Evolutionary conservation across 2,888 invertebrate species (phyloP), one percentile per base, ranked within the genome.

Genomic region (Mesoligia furuncula): DNA sequence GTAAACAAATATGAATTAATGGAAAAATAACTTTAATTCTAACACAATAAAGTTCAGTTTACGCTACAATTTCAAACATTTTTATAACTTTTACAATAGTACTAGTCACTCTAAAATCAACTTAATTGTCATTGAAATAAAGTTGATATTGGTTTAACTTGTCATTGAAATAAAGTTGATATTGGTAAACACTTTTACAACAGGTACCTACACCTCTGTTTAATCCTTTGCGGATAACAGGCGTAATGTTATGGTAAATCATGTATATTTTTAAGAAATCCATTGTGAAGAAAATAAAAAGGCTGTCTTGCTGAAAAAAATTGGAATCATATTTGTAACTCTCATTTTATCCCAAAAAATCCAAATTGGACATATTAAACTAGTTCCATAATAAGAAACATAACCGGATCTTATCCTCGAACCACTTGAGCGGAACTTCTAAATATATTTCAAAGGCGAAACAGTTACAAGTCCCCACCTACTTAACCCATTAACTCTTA

Each of bases 361-460:
- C n/a, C 8, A n/a, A n/a, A n/a, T n/a, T n/a, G n/a, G n/a, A n/a
- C n/a, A 64, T 1, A 57, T 57, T 20, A n/a, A 31, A 57, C 36
- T 31, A 42, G 15, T 42, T 27, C 27, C 24, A 17, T 39, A 27
- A 45, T 72, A 80, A 86, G 73, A 70, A 83, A 79, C 71, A 87
- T 68, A 79, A 31, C 74, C 70, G 57, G 83, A 88, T 89, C 86
- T 84, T 88, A 86, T 83, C 80, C 77, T 82, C 71, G 76, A 84
- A 88, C 84, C 86, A 90, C 89, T 90, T 89, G 88, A 90, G 79
- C 86, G 89, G 87, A 91, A 89, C 87, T 88, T 90, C 90, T 90
- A 92, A 93, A 93, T 92, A 91, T 92, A 92, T 93, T 91, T 94
- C 93, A 93, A 93, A 94, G 92, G 91, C 90, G 89, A 85, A 90